Evolutionary conservation across 2,888 invertebrate genomes (phyloP).

Genomic region (Pegoplata infirma): DNA sequence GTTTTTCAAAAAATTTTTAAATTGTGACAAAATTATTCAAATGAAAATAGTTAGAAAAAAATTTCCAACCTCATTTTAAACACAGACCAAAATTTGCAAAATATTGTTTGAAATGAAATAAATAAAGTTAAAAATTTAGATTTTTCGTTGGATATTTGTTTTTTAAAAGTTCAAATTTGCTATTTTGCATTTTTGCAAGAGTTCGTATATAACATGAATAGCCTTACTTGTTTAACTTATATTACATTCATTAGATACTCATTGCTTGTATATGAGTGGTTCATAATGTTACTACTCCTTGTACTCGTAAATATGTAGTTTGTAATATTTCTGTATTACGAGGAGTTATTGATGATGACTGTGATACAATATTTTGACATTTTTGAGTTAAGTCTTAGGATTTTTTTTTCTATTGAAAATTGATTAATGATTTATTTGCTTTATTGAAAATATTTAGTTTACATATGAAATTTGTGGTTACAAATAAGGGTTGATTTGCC

Average conservation of each 20-base stretch:
- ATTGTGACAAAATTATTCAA: no score
- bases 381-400: neutral
- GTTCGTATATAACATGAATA: no score
- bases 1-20: no score
- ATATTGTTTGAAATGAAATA: no score
- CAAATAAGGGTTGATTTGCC: neutral
- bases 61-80: no score
- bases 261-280: neutral
- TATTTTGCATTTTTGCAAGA: no score
- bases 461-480: constrained; percentile 6
- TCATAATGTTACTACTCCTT: neutral
- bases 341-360: neutral
- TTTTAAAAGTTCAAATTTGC: no score
- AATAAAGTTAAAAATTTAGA: no score
- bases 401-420: neutral
- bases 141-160: no score
- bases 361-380: neutral
- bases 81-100: no score
- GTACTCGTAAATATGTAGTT: neutral
- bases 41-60: no score
- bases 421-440: constrained; percentile 19
- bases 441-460: neutral
- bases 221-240: neutral
- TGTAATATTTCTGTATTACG: neutral
- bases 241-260: neutral